Evolutionary conservation across 1,140 invertebrate species (phyloP).

Genomic region (Drosophila suzukii): DNA sequence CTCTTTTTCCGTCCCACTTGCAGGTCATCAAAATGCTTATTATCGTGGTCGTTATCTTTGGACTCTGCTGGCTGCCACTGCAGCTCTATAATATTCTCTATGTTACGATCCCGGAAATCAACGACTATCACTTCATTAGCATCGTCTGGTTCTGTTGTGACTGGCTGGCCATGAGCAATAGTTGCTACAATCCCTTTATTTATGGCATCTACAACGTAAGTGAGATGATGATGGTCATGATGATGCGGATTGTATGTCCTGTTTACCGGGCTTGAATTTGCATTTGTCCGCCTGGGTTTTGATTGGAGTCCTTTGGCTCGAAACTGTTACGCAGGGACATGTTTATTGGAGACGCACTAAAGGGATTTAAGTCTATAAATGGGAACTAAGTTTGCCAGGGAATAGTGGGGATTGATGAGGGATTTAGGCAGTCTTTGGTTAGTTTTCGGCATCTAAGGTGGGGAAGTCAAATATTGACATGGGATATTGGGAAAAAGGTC

Average conservation of each 20-base stretch:
- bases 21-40: constrained; percentile 95
- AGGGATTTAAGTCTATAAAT: constrained; percentile 8
- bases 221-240: constrained; percentile 82
- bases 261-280: constrained; percentile 29
- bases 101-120: constrained; percentile 89
- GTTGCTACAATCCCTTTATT: constrained; percentile 94
- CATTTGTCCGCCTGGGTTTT: constrained; percentile 25
- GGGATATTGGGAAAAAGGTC: constrained; percentile 5
- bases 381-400: constrained; percentile 27
- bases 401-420: constrained; percentile 26
- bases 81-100: constrained; percentile 91
- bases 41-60: constrained; percentile 92
- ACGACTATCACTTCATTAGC: constrained; percentile 91
- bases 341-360: constrained; percentile 24
- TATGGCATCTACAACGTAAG: constrained; percentile 94
- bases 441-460: constrained; percentile 2
- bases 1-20: constrained; percentile 35
- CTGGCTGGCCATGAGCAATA: constrained; percentile 95
- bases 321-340: constrained; percentile 9
- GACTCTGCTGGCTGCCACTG: constrained; percentile 92
- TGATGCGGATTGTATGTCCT: constrained; percentile 22
- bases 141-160: constrained; percentile 93
- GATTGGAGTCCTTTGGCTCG: constrained; percentile 21
- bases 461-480: constrained; percentile 1
- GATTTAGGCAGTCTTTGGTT: constrained; percentile 7